phyloP scores from a whole-genome alignment of 2,113 vertebrate species.

The Murina feae region DNA sequence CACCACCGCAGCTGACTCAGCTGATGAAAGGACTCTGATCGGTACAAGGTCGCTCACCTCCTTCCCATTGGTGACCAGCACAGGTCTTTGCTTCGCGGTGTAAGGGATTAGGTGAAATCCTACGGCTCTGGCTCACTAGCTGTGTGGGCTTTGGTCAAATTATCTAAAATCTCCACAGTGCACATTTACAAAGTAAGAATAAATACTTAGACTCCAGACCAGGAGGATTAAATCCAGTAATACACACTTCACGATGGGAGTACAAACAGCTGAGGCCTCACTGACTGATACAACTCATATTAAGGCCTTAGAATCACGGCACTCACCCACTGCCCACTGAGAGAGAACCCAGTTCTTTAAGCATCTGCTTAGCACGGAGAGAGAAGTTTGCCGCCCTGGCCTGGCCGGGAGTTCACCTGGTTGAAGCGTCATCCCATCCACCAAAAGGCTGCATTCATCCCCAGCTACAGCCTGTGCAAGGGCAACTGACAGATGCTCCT shows the following conservation, averaged over 20 bases:
- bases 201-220: neutral
- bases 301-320: neutral
- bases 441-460: neutral
- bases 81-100: neutral
- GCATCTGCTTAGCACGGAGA: neutral
- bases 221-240: neutral
- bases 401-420: neutral
- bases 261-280: neutral
- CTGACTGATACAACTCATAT: neutral
- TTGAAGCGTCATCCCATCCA: neutral
- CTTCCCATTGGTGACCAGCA: neutral
- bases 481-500: neutral
- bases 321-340: neutral
- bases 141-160: neutral
- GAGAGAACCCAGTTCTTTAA: neutral
- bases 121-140: neutral
- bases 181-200: neutral
- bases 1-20: neutral
- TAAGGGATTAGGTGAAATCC: neutral
- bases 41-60: neutral
- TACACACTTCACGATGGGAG: neutral
- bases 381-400: neutral
- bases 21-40: neutral
- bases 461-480: neutral
- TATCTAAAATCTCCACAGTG: neutral